Base-by-base conservation (phyloP, 2,797 vertebrate species). In the Melanotaenia pygmaea region DNA sequence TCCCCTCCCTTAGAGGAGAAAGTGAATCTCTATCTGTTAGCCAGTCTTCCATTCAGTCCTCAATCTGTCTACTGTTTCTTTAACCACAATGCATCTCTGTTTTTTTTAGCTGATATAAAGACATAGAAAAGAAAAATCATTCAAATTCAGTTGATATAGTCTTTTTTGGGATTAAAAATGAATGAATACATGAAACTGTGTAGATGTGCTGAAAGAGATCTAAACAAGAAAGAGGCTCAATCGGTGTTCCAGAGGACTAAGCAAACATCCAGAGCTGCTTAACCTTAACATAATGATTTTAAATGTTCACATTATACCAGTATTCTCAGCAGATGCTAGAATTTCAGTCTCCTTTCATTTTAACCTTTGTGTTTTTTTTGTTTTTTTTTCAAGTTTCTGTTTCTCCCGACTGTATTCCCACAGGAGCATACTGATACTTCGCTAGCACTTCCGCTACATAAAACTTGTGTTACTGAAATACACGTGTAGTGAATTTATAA, bases 1-100 rank as follows among this genome's bases (percentile, higher is more conserved):
- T 91, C 87, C 82, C 90, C 89, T 91, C 91, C 91, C 86, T 85
- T 47, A 73, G 79, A 87, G 77, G 81, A 81, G 78, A 85, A 84
- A 86, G 88, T 82, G 89, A 89, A 91, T 93, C 90, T 92, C 92
- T 91, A 89, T 92, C 86, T 87, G 80, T 89, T 86, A 80, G 79
- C 84, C 86, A 81, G 72, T 90, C 78, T 83, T 88, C 83, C 89
- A 79, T 91, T 74, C 80, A 88, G 85, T 59, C 65, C 50, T 10
- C 59, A 67, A 81, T 80, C 76, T 70, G 75, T 85, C 79, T 65
- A 76, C 78, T 74, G 60, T 80, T 82, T 87, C 71, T 82, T 88
- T 79, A 86, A 89, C 83, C 72, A 37, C 75, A 58, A 76, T 12
- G 67, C 72, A 83, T 80, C 70, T 68, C 70, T 68, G 73, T 85